phyloP scores from a whole-genome alignment of 2,113 vertebrate species.

The Telmatochromis sp. region DNA sequence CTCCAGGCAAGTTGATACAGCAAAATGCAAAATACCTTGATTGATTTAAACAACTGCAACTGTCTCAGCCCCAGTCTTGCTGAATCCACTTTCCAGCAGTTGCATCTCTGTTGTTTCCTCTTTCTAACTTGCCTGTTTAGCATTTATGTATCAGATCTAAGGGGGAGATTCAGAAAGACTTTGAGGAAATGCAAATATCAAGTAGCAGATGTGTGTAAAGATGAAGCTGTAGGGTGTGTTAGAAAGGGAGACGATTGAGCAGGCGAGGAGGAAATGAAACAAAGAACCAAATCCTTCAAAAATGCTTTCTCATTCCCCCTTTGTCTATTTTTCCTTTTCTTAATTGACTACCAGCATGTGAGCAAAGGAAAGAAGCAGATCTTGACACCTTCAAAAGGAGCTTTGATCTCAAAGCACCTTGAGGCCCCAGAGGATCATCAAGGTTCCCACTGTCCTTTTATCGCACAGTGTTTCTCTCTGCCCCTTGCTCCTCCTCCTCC shows the following conservation, averaged over 20 bases:
- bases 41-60: background rate
- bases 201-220: background rate
- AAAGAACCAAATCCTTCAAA: background rate
- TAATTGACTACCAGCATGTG: constrained; percentile 19
- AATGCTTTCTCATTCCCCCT: background rate
- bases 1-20: constrained; percentile 2
- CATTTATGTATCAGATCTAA: background rate
- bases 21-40: constrained; percentile 19
- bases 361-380: background rate
- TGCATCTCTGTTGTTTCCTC: background rate
- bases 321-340: background rate
- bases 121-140: background rate
- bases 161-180: background rate
- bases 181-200: background rate
- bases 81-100: background rate
- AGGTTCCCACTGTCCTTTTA: constrained; percentile 46
- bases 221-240: background rate
- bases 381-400: constrained; percentile 36
- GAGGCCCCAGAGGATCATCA: constrained; percentile 49
- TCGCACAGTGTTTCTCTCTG: background rate
- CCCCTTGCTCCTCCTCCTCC: background rate
- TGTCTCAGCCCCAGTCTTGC: background rate
- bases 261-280: background rate
- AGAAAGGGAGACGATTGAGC: background rate
- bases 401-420: constrained; percentile 47